Evolutionary conservation across 2,797 vertebrate genomes (phyloP), one percentile per base, ranked within the genome.

Genomic region (Liparis tanakae): DNA sequence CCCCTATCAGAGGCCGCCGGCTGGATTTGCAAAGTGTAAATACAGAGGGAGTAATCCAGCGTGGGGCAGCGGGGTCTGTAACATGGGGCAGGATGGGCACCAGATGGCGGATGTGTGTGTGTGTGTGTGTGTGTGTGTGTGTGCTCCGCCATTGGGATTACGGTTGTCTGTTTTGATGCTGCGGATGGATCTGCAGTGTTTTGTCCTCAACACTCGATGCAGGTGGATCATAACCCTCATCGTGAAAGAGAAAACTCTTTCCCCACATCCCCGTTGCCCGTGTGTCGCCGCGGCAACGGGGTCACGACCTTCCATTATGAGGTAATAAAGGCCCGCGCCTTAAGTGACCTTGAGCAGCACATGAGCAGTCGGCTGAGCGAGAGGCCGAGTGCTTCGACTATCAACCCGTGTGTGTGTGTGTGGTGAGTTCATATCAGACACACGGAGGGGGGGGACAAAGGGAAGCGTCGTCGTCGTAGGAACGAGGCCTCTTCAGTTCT

Each of bases 11-110:
- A 85, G 82, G 43, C 82, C 10, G 67, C 78, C 50, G 79, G 77
- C 80, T 82, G 89, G 91, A 93, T 93, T 93, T 94, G 87, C 85
- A 80, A 88, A 66, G 92, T 93, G 92, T 93, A 93, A 94, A 92
- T 92, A 93, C 88, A 79, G 88, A 81, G 58, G 70, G 79, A 67
- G 85, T 94, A 93, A 94, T 94, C 92, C 89, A 87, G 76, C 64
- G 73, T 30, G 62, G 85, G 81, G 78, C 64, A 76, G 68, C 72
- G 82, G 72, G 71, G 70, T 69, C 71, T 76, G 55, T 74, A 78
- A 79, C 83, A 64, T 57, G 60, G 76, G 74, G 43, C 76, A 68
- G 84, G 74, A 80, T 3, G 18, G 64, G 70, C 72, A 82, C 58
- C 91, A 92, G 89, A 91, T 91, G 90, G 88, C 46, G 15, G 36